Evolutionary conservation across 2,888 invertebrate species (phyloP).

Genomic region (Idaea aversata): DNA sequence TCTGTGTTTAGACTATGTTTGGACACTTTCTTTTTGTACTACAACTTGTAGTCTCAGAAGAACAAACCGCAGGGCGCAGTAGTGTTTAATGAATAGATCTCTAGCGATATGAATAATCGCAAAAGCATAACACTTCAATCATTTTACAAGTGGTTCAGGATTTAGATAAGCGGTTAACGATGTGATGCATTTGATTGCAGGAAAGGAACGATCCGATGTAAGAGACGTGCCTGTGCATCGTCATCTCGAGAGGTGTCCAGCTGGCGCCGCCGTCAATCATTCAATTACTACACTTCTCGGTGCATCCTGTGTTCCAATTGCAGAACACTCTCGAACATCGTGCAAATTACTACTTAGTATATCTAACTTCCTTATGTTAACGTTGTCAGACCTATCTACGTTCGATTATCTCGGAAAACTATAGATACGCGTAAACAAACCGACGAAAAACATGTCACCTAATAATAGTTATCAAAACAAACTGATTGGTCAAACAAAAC

Average conservation of each 20-base stretch:
- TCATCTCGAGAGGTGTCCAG: conserved; percentile 65
- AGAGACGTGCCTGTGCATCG: conserved; percentile 52
- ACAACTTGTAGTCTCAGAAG: background rate
- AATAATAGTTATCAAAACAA: background rate
- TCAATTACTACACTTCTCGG: conserved; percentile 57
- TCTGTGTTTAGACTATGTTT: too few relatives aligned
- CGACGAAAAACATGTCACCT: background rate
- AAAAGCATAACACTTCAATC: conserved; percentile 1
- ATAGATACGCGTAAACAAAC: background rate
- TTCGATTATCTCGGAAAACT: background rate
- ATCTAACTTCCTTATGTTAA: background rate
- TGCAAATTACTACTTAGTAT: conserved; percentile 24
- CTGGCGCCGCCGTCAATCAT: conserved; percentile 69
- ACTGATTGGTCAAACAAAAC: background rate
- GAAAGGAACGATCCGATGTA: conserved; percentile 35
- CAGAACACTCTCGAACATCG: conserved; percentile 44
- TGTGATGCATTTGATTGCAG: conserved; percentile 45
- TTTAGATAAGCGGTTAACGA: conserved; percentile 40
- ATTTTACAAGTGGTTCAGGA: conserved; percentile 15
- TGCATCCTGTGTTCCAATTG: conserved; percentile 53
- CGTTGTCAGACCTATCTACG: background rate
- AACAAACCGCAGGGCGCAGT: background rate
- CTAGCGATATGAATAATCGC: background rate
- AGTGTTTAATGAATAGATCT: background rate
- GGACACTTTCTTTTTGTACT: too few relatives aligned